phyloP scores from a whole-genome alignment of 1,140 invertebrate genomes.

The Rhagoletis zephyria region DNA sequence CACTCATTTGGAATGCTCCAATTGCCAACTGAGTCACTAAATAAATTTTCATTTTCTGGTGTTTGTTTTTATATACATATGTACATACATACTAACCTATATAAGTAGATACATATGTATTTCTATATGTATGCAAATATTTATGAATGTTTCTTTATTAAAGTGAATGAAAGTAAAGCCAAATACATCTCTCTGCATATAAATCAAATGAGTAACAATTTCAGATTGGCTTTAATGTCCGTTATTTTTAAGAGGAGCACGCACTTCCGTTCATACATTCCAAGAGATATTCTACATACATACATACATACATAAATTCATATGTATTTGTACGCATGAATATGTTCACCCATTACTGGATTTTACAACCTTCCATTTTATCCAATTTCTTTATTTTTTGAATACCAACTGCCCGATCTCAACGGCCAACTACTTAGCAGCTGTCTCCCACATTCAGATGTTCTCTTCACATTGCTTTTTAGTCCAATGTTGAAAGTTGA shows the following conservation, averaged over 20 bases:
- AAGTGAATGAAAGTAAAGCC: neutral
- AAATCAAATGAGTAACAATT: neutral
- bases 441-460: neutral
- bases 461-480: neutral
- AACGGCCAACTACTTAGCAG: neutral
- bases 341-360: neutral
- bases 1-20: conserved; percentile 29
- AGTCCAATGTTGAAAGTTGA: neutral
- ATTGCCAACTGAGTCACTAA: neutral
- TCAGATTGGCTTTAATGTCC: neutral
- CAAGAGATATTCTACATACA: neutral
- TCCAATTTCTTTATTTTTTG: no score
- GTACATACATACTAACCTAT: neutral
- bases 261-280: conserved; percentile 32
- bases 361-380: neutral
- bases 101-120: neutral
- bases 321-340: neutral
- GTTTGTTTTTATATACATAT: neutral
- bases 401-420: neutral
- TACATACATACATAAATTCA: neutral
- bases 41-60: neutral
- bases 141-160: neutral
- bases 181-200: no score
- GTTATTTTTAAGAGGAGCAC: neutral
- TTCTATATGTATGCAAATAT: neutral